Percentiles rank a stretch among this genome's conserved stretches.
phyloP scores from a whole-genome alignment of 2,113 vertebrate genomes.

The Rutilus rutilus region DNA sequence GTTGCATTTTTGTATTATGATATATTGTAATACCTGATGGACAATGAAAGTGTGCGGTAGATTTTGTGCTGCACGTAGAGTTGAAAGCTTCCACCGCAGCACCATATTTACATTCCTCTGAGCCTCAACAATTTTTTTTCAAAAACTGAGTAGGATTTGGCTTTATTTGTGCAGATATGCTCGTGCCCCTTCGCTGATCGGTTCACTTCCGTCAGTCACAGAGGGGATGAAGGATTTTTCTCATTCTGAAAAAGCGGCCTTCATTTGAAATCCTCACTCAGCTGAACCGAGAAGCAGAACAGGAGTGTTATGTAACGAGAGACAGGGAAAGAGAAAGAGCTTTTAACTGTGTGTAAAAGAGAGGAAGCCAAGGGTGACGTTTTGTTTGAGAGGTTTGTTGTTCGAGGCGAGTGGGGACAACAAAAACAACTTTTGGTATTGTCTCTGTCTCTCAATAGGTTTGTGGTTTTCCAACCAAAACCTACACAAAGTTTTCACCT shows the following conservation, averaged over 20 bases:
- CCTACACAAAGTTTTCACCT: neutral
- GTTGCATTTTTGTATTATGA: no score
- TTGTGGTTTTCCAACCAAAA: conserved; percentile 2
- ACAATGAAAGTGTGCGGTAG: neutral
- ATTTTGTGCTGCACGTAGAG: neutral
- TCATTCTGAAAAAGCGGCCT: conserved; percentile 18
- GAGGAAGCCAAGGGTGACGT: neutral
- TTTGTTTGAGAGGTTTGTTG: no score
- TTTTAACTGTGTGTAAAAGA: conserved; percentile 24
- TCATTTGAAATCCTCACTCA: conserved; percentile 17
- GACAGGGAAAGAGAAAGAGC: conserved; percentile 9
- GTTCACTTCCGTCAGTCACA: conserved; percentile 4
- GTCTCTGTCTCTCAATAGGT: neutral
- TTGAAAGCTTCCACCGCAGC: neutral
- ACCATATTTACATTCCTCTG: neutral
- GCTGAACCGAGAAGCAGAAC: neutral
- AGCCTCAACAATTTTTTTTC: neutral
- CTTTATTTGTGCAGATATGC: conserved; percentile 23
- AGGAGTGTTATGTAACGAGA: conserved; percentile 2
- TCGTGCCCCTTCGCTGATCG: neutral
- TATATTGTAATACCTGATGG: neutral
- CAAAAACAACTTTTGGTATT: neutral
- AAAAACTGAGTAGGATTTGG: conserved; percentile 3
- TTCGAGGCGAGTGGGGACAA: neutral
- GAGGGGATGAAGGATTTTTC: conserved; percentile 15